phyloP scores from a whole-genome alignment of 2,888 invertebrate species.

The Hemithea aestivaria region DNA sequence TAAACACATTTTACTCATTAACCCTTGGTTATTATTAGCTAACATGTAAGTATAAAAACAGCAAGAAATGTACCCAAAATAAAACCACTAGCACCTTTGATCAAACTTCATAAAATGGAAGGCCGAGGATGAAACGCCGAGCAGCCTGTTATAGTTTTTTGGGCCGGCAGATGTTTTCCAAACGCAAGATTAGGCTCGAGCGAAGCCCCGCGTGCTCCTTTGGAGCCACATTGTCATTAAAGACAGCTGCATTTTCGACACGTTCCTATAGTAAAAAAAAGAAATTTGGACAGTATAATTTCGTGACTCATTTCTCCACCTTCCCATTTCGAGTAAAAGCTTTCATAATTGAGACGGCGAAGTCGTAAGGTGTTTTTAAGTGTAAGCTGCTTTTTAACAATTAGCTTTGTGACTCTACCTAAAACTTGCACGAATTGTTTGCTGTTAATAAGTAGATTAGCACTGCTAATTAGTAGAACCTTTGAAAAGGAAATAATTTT shows the following conservation, averaged over 20 bases:
- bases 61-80: too few species aligned
- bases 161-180: constrained; percentile 31
- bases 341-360: neutral
- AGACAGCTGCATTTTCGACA: constrained; percentile 64
- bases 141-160: constrained; percentile 25
- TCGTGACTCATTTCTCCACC: constrained; percentile 2
- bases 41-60: too few species aligned
- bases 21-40: too few species aligned
- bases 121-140: constrained; percentile 1
- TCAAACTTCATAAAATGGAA: neutral
- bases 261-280: constrained; percentile 42
- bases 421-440: neutral
- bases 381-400: too few species aligned
- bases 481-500: too few species aligned
- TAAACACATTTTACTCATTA: too few species aligned
- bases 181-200: constrained; percentile 46
- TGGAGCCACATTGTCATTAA: constrained; percentile 61
- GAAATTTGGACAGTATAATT: constrained; percentile 27
- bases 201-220: constrained; percentile 43
- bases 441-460: too few species aligned
- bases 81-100: too few species aligned
- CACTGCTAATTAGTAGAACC: too few species aligned
- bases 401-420: too few species aligned
- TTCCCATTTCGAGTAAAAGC: constrained; percentile 6
- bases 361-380: constrained; percentile 1